A percentile compares a stretch with the other conserved stretches of the same genome.
phyloP scores from a whole-genome alignment of 2,797 vertebrate genomes.

The Zenarchopterus dispar region DNA sequence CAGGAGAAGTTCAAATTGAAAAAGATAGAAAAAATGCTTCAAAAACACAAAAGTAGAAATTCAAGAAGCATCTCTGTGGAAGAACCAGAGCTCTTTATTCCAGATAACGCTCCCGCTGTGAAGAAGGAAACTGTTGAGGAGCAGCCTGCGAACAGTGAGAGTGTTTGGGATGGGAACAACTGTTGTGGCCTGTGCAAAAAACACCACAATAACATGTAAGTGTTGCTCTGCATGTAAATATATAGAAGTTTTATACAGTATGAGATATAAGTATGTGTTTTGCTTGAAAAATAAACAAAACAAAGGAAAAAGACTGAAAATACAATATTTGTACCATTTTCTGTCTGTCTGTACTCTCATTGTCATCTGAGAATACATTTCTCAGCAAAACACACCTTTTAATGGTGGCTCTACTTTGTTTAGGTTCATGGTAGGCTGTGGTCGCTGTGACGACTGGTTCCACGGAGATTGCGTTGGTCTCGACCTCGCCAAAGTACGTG shows the following conservation, averaged over 20 bases:
- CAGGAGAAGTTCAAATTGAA: conserved; percentile 87
- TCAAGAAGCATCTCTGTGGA: conserved; percentile 91
- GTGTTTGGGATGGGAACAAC: conserved; percentile 92
- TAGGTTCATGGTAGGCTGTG: conserved; percentile 99
- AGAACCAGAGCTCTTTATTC: conserved; percentile 95
- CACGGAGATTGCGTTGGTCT: conserved; percentile 97
- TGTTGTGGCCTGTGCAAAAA: conserved; percentile 96
- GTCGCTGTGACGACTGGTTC: conserved; percentile 98
- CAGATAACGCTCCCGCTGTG: conserved; percentile 93
- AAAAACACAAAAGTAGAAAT: conserved; percentile 88
- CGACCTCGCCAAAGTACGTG: conserved; percentile 92
- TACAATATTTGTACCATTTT: too few species aligned
- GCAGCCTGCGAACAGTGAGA: conserved; percentile 79
- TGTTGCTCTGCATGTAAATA: neutral
- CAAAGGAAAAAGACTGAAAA: too few species aligned
- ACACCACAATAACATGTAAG: conserved; percentile 95
- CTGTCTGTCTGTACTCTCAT: neutral
- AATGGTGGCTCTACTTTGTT: neutral
- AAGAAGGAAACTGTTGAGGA: conserved; percentile 84
- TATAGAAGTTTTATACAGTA: neutral
- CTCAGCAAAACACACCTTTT: neutral
- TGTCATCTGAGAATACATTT: neutral
- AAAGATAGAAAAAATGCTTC: conserved; percentile 88
- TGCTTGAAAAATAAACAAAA: too few species aligned
- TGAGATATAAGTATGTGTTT: too few species aligned